Base-by-base conservation (phyloP, 2,888 invertebrate species). In the Masnerella sp. region DNA sequence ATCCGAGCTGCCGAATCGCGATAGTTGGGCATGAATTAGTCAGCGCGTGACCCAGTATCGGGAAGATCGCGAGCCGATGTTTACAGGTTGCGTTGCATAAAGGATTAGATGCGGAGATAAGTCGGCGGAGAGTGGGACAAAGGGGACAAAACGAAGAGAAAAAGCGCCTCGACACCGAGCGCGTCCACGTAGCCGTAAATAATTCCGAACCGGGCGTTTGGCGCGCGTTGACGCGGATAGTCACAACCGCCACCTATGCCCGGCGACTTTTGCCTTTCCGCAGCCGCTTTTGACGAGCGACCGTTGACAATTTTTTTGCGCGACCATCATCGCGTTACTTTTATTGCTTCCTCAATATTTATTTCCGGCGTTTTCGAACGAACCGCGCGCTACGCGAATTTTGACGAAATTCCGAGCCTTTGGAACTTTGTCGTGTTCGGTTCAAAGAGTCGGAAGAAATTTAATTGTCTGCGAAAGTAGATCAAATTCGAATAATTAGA, bases 131-230 rank as follows among this genome's bases (percentile, higher is more conserved):
- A 17, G 12, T 5, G 49, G 28, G 34, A 49, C 30, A 49, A 59
- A 34, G 15, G 12, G 25, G 5, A 5, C 18, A 30, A 42, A 32
- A 28, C 30, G 9, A 49, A 11, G n/a, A n/a, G 30, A 32, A 58
- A 32, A 22, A 9, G n/a, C 28, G 49, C 52, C 51, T 47, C 17
- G 49, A 40, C 43, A 54, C 64, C 12, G 30, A 74, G 65, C 62
- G 69, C 69, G 69, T 70, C 56, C 65, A 56, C 61, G 45, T 61
- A 56, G 51, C 65, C 54, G 65, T 70, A 74, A 70, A 74, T 64
- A 67, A 68, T 65, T 59, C 51, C 45, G 45, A 61, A 59, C 59
- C 69, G 59, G 54, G 64, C 69, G 54, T 59, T 34, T 45, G 51
- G 59, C 18, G 51, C 43, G 59, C 68, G 52, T n/a, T 51, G 51